Percentiles rank a stretch among this genome's conserved stretches.
Evolutionary conservation across 2,888 invertebrate species (phyloP).

Genomic region (Malacosoma neustria): DNA sequence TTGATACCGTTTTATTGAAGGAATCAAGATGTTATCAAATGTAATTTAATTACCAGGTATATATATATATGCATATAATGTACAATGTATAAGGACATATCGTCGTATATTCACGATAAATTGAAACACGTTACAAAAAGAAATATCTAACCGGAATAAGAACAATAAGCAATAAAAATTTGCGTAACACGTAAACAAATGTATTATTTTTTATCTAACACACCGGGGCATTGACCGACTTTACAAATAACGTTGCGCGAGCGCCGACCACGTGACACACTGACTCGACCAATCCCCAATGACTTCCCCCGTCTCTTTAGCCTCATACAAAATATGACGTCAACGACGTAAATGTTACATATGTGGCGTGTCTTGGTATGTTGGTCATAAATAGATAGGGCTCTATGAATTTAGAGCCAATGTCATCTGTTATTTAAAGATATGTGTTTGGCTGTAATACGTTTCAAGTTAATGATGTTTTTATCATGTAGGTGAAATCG

Average conservation of each 20-base stretch:
- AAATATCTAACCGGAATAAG: conserved; percentile 28
- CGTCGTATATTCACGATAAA: no score
- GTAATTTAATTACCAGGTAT: no score
- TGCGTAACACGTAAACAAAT: conserved; percentile 70
- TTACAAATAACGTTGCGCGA: conserved; percentile 67
- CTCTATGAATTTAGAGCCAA: conserved; percentile 58
- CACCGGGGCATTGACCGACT: conserved; percentile 70
- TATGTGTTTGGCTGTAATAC: conserved; percentile 27
- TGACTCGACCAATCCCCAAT: conserved; percentile 32
- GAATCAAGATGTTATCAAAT: no score
- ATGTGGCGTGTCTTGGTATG: conserved; percentile 14
- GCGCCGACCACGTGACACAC: conserved; percentile 68
- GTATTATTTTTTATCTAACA: conserved; percentile 68
- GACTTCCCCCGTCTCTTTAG: conserved; percentile 13
- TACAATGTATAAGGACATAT: no score
- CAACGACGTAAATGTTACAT: conserved; percentile 5
- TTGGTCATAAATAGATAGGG: conserved; percentile 34
- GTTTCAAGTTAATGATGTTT: not conserved
- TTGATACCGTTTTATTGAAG: no score
- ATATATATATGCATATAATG: no score
- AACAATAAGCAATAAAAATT: conserved; percentile 37
- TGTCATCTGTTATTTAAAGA: conserved; percentile 50
- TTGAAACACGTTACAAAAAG: no score
- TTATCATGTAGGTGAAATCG: not conserved
- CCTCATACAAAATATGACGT: not conserved